Percentiles rank a stretch among this genome's conserved stretches.
These are phyloP conservation scores for Scomber colias DNA, from an alignment of 2,113 vertebrate species.

Conservation along the genomic window DNA sequence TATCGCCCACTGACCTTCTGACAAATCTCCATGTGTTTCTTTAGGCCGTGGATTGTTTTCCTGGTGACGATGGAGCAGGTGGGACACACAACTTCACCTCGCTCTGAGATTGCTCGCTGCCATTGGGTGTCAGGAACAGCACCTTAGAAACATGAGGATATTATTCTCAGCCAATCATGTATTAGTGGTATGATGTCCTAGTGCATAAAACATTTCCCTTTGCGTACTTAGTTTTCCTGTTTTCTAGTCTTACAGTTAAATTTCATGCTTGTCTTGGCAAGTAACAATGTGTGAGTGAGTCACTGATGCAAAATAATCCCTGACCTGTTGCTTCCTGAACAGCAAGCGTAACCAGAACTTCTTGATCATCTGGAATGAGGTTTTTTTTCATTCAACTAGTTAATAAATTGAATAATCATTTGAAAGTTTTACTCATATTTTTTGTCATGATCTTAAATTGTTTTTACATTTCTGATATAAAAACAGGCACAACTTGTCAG, in stretches of 20 bases:
- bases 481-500: not conserved
- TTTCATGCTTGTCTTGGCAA: not conserved
- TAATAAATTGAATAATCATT: no score
- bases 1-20: constrained; percentile 89
- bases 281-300: not conserved
- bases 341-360: no score
- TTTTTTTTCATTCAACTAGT: not conserved
- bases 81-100: constrained; percentile 93
- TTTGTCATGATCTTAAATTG: not conserved
- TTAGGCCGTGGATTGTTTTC: constrained; percentile 93
- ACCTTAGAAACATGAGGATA: constrained; percentile 54
- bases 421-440: not conserved
- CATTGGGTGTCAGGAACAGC: constrained; percentile 89
- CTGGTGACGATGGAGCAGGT: constrained; percentile 92
- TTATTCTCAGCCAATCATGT: constrained; percentile 2
- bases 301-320: no score
- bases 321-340: no score
- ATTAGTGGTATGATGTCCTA: not conserved
- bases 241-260: not conserved
- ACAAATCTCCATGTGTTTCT: constrained; percentile 98
- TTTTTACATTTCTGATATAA: not conserved
- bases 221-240: not conserved
- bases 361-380: no score
- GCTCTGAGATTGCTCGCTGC: constrained; percentile 92
- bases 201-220: not conserved